Conservation (phyloP, 1,140 invertebrate genomes). For the Elysia chlorotica region DNA sequence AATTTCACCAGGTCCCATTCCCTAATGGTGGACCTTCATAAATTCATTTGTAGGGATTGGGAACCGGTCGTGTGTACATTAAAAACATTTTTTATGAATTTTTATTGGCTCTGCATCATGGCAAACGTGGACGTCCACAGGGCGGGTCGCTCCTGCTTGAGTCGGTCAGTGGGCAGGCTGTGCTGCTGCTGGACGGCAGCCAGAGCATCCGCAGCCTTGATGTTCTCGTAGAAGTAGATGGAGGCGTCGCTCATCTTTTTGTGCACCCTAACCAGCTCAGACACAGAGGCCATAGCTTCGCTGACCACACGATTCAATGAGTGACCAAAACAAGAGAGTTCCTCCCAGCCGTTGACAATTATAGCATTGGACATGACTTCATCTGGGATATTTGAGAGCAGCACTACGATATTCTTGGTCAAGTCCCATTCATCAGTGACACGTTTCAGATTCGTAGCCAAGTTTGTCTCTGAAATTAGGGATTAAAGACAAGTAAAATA, state of each 20-base stretch:
- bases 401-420: background rate
- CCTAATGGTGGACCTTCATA: too few relatives aligned
- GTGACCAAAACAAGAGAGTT: slow-evolving; percentile 15
- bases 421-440: slow-evolving; percentile 18
- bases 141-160: background rate
- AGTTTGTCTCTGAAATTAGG: too few relatives aligned
- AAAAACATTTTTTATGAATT: too few relatives aligned
- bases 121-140: slow-evolving; percentile 14
- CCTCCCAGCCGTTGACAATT: slow-evolving; percentile 12
- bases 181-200: slow-evolving; percentile 19
- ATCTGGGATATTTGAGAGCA: slow-evolving; percentile 6
- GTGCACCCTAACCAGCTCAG: slow-evolving; percentile 8
- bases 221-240: slow-evolving; percentile 16
- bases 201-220: slow-evolving; percentile 16
- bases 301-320: slow-evolving; percentile 4
- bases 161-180: slow-evolving; percentile 7
- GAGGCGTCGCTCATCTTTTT: slow-evolving; percentile 16
- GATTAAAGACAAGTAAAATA: too few relatives aligned
- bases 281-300: slow-evolving; percentile 1
- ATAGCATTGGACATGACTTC: slow-evolving; percentile 12
- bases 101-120: slow-evolving; percentile 14
- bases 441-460: slow-evolving; percentile 12
- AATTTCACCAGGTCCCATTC: too few relatives aligned
- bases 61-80: too few relatives aligned
- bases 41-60: too few relatives aligned